A percentile compares a stretch with the other conserved stretches of the same genome.
These are phyloP conservation scores for Zhuqinia jingwanae DNA, from an alignment of 2,888 invertebrate genomes.

Conservation along the genomic window DNA sequence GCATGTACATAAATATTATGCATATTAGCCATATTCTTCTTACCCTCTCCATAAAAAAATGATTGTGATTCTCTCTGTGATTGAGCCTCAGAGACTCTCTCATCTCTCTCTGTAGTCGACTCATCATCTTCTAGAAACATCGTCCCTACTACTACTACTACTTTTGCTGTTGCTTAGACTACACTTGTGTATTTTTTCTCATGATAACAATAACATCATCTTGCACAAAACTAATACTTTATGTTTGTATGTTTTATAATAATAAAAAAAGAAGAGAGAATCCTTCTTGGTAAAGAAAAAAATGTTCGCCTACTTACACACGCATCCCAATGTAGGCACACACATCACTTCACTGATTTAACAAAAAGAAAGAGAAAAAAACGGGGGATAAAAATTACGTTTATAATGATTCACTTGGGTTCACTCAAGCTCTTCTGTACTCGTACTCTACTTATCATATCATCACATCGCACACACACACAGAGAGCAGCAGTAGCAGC, in stretches of 20 bases:
- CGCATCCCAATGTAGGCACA: not conserved
- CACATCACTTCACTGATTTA: not conserved
- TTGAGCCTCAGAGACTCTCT: not conserved
- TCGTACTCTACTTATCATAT: slow-evolving; percentile 58
- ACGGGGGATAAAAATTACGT: slow-evolving; percentile 79
- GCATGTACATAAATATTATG: not conserved
- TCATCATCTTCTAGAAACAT: slow-evolving; percentile 3
- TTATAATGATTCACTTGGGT: slow-evolving; percentile 79
- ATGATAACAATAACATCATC: slow-evolving; percentile 12
- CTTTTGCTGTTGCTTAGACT: not conserved
- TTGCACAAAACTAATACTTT: slow-evolving; percentile 13
- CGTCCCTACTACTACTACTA: not conserved
- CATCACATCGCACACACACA: slow-evolving; percentile 46
- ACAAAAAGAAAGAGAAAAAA: slow-evolving; percentile 40
- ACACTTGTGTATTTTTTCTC: slow-evolving; percentile 24
- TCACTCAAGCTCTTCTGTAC: slow-evolving; percentile 61
- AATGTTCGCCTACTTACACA: not conserved
- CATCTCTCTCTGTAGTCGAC: no score
- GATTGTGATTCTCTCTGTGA: not conserved
- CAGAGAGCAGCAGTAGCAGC: no score
- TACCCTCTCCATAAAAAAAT: slow-evolving; percentile 12
- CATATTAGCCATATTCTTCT: not conserved
- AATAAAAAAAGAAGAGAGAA: not conserved
- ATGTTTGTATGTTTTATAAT: slow-evolving; percentile 13
- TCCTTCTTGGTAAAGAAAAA: not conserved